Base-by-base conservation (phyloP, 2,888 invertebrate species). In the Allolobophora icterica region DNA sequence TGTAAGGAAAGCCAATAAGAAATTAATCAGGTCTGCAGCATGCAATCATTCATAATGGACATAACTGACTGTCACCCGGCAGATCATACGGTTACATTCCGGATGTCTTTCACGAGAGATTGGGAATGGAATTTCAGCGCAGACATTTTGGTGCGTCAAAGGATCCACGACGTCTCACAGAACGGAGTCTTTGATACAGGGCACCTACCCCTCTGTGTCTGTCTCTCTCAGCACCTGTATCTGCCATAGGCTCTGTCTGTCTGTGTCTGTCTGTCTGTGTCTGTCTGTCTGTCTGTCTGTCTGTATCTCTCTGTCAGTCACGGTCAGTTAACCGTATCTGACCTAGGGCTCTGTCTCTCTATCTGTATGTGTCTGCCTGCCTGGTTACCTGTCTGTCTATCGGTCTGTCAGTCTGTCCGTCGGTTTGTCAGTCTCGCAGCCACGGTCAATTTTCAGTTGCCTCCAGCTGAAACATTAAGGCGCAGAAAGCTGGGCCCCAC, bases 361-460 rank as follows among this genome's bases (percentile, higher is more conserved):
- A 34, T 84, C 17, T 84, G 34, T 84, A 19, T 84, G 3, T 17
- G 13, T 15, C 84, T 84, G 8, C 34, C 33, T 17, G 13, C 17
- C 84, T 40, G 40, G 40, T 13, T 42, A 1, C 1, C 34, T 84
- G 33, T 34, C 84, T n/a, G 21, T 17, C 87, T 87, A 21, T 35
- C 38, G 35, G 40, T 89, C 87, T 42, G 1, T 91, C 34, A 17
- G 87, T 91, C 33, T 30, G 87, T 91, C 33, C 17, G 40, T 91
- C 33, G 8, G 87, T 91, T 40, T 24, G 40, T 52, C 30, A 24
- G 42, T 91, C 40, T 40, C 4, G 17, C 6, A 0, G 24, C 24
- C 24, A 4, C 52, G 24, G 52, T 52, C 24, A 24, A 24, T 52
- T 52, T 52, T 24, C 24, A 52, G 52, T 52, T 5, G 52, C 52